Evolutionary conservation across 2,797 vertebrate species (phyloP).

Genomic region (Apogon hyalosoma): DNA sequence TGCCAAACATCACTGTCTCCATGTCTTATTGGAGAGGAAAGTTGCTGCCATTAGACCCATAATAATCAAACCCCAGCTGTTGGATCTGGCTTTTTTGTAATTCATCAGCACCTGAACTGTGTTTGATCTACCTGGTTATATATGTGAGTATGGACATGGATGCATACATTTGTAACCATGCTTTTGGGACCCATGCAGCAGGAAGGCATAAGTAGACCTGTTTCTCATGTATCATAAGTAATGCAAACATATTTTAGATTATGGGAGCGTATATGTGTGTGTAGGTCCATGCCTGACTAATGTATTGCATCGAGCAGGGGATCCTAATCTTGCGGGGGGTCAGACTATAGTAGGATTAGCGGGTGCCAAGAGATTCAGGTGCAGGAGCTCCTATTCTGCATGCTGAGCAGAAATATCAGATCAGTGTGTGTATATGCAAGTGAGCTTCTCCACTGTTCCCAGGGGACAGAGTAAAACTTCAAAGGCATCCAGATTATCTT

Average conservation of each 20-base stretch:
- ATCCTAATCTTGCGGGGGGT: constrained; percentile 55
- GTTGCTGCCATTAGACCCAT: constrained; percentile 42
- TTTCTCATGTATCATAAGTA: constrained; percentile 16
- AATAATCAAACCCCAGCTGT: constrained; percentile 55
- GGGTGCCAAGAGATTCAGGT: constrained; percentile 54
- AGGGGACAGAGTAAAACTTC: constrained; percentile 71
- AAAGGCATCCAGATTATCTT: constrained; percentile 76
- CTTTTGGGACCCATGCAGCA: constrained; percentile 3
- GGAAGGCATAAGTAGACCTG: neutral
- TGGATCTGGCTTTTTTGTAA: constrained; percentile 44
- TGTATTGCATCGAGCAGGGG: constrained; percentile 38
- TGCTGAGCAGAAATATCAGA: constrained; percentile 62
- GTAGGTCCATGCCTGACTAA: neutral
- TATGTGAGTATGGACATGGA: constrained; percentile 8
- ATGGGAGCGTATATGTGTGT: neutral
- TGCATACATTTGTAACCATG: constrained; percentile 21
- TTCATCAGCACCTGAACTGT: constrained; percentile 28
- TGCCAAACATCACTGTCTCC: constrained; percentile 56
- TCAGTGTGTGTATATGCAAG: constrained; percentile 32
- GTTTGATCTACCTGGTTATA: constrained; percentile 44
- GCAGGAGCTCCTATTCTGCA: constrained; percentile 50
- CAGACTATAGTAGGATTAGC: constrained; percentile 66
- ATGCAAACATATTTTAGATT: constrained; percentile 42
- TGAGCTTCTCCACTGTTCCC: constrained; percentile 53
- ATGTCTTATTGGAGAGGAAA: constrained; percentile 62